Evolutionary conservation across 2,888 invertebrate species (phyloP), one percentile per base, ranked within the genome.

Genomic region (Proisotoma minuta): DNA sequence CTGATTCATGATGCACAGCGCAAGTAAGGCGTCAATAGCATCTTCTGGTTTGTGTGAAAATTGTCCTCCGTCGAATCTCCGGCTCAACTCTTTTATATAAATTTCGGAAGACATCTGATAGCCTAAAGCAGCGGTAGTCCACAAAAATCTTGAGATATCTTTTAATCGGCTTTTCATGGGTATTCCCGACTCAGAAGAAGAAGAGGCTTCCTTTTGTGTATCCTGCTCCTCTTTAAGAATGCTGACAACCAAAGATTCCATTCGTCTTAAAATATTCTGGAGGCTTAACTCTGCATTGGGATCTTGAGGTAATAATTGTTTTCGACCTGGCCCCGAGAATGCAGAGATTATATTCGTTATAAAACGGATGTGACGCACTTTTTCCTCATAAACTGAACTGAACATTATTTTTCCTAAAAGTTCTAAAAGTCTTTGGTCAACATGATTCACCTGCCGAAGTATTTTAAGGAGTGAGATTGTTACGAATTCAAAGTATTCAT

Each of bases 81-180:
- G 18, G 26, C 34, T 5, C 23, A 61, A 61, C 49, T 61, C 57
- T 27, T 28, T 26, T 15, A 54, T 29, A 43, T 57, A 61, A 57
- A 24, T 39, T 34, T 57, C 27, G 0, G 23, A 4, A 8, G 15
- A 23, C 3, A 56, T 49, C n/a, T 61, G 61, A 57, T 61, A 61
- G 34, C 57, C 61, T 28, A 57, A 50, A 5, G 28, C 20, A 4
- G 61, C 49, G 27, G 49, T 40, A 3, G 56, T 26, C 57, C 57
- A 56, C 5, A 56, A 34, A 49, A 49, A 61, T 29, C 56, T 54
- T 26, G 57, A 49, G 26, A 61, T 57, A 43, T 61, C 57, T 50
- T 61, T 61, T 61, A 61, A 61, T 61, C 61, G 61, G 61, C 51
- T 61, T 57, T 61, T 61, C 61, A 24, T 20, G 4, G 20, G 18